A percentile compares a stretch with the other conserved stretches of the same genome.
phyloP scores from a whole-genome alignment of 2,797 vertebrate species.

The Glyptemys insculpta region DNA sequence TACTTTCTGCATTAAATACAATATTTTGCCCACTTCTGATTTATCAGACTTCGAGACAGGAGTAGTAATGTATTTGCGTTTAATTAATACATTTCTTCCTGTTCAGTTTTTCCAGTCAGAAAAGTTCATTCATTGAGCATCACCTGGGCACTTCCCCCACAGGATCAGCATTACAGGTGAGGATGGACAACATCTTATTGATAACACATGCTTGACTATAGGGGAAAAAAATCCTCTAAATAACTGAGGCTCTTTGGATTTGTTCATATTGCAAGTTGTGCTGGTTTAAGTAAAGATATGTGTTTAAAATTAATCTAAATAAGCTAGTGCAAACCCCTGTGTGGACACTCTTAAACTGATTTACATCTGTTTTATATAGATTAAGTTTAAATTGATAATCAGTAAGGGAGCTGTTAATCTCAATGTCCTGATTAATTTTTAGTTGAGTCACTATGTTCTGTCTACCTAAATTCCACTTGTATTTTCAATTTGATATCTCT shows the following conservation, averaged over 20 bases:
- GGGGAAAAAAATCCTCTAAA: background rate
- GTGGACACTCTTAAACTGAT: background rate
- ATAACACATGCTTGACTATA: accelerated
- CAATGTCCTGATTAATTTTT: background rate
- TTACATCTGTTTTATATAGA: background rate
- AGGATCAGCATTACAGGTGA: conserved; percentile 93
- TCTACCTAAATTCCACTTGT: background rate
- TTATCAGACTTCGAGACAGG: background rate
- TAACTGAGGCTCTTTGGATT: background rate
- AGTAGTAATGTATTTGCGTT: background rate
- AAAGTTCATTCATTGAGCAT: conserved; percentile 94
- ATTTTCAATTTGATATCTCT: background rate
- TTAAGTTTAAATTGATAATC: background rate
- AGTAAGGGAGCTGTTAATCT: background rate
- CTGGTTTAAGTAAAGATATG: background rate
- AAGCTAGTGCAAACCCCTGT: background rate
- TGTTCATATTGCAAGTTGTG: background rate
- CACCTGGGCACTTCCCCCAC: conserved; percentile 95
- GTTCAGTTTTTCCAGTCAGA: conserved; percentile 93
- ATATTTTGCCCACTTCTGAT: background rate
- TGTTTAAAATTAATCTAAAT: background rate
- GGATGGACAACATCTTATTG: conserved; percentile 4
- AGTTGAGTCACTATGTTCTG: background rate
- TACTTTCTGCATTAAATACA: background rate
- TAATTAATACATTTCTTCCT: conserved; percentile 53